Base-by-base conservation (phyloP, 2,888 invertebrate genomes). In the Stenurella melanura region DNA sequence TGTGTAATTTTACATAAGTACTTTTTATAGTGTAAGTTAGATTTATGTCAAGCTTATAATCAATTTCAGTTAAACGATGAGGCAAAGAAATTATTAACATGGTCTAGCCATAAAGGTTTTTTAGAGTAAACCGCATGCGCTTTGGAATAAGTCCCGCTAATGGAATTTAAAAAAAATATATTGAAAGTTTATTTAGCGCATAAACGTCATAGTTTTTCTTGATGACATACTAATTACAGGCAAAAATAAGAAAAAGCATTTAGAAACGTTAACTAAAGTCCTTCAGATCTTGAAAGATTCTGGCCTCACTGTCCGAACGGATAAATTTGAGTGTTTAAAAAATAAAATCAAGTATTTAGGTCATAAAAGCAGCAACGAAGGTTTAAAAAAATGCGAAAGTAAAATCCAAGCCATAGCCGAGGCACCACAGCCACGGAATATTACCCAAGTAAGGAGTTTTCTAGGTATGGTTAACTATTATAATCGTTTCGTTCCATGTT, bases 91-190 rank as follows among this genome's bases (percentile, higher is more conserved):
- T 66, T 86, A 58, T 85, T 85, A 82, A 77, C 70, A 64, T 85
- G 30, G n/a, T 73, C 17, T 78, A 80, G 7, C 81, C 11, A 79
- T 42, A 83, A 84, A 38, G 88, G 89, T 0, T 66, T 89, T 4
- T 82, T 75, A 78, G 78, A 38, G 85, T 86, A 57, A 85, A 86
- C 85, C 87, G n/a, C n/a, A n/a, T n/a, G n/a, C n/a, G n/a, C 2
- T 88, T 85, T 81, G 89, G 89, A 15, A 85, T 88, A 15, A 26
- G 21, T 26, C 1, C 4, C 1, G 87, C 88, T 17, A 85, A 87
- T 10, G 85, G 85, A 7, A 86, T 87, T 60, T 88, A 88, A 77
- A 88, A 89, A 72, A 71, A 80, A 61, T 81, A 83, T 17, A 81
- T 88, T n/a, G n/a, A n/a, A 77, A 76, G 83, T 54, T 75, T 87